These are phyloP conservation scores for Lasioglossum vierecki DNA, from an alignment of 2,888 invertebrate species.

Conservation along the genomic window DNA sequence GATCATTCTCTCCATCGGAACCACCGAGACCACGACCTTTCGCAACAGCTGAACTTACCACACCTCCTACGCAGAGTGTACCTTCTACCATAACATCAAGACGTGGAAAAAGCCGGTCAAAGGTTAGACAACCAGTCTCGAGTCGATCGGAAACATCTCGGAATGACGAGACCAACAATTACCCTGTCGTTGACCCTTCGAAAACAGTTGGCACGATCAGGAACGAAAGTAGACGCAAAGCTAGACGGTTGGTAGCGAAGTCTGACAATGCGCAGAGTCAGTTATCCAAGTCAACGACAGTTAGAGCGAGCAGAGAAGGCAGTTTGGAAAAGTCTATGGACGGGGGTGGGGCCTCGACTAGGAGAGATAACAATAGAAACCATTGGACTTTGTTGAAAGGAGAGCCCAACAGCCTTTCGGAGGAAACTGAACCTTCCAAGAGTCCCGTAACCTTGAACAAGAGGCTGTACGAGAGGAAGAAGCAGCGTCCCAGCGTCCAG, in stretches of 20 bases:
- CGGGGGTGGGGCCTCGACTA: too few species aligned
- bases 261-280: conserved; percentile 59
- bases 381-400: neutral
- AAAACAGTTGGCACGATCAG: neutral
- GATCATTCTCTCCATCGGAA: neutral
- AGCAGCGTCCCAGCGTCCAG: neutral
- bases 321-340: neutral
- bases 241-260: conserved; percentile 17
- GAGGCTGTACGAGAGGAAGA: conserved; percentile 8
- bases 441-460: neutral
- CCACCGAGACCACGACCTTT: neutral
- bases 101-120: conserved; percentile 22
- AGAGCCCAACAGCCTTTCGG: neutral
- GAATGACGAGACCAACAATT: neutral
- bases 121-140: neutral
- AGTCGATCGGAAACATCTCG: neutral
- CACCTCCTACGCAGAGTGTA: neutral
- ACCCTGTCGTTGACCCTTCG: neutral
- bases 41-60: neutral
- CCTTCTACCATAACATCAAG: neutral
- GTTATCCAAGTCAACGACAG: neutral
- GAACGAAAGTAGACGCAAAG: neutral
- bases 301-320: neutral
- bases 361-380: neutral
- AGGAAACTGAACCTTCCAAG: neutral